Conservation (phyloP, 2,888 invertebrate genomes). For the Eilema caniola region DNA sequence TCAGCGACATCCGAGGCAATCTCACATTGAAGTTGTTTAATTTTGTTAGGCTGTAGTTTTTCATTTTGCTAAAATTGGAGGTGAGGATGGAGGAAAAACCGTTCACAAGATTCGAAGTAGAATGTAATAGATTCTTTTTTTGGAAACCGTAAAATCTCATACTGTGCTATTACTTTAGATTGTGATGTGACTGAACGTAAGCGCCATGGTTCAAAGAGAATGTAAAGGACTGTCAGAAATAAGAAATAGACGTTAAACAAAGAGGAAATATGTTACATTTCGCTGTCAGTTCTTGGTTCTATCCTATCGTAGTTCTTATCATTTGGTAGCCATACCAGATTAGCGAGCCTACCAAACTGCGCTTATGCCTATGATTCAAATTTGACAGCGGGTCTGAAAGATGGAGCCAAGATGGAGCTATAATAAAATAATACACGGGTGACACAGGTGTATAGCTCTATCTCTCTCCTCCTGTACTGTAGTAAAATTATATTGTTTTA, state of each 20-base stretch:
- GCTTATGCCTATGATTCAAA: too few relatives aligned
- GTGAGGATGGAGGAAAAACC: neutral
- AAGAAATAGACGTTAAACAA: neutral
- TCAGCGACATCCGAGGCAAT: neutral
- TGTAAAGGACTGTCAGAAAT: neutral
- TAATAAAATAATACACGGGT: too few relatives aligned
- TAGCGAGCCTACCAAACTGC: too few relatives aligned
- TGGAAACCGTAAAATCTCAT: neutral
- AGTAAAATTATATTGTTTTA: too few relatives aligned
- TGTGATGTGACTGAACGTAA: neutral
- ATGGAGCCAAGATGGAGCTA: too few relatives aligned
- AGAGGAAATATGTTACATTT: conserved; percentile 5
- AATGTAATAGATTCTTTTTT: neutral
- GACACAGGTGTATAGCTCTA: too few relatives aligned
- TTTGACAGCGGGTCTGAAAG: too few relatives aligned
- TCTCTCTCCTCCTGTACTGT: too few relatives aligned
- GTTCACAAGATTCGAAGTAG: too few relatives aligned
- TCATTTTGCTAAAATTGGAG: conserved; percentile 15
- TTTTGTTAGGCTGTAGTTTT: conserved; percentile 14
- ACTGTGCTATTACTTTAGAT: neutral
- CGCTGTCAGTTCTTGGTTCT: too few relatives aligned
- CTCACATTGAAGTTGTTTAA: conserved; percentile 7
- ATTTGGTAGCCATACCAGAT: too few relatives aligned
- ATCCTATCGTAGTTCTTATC: too few relatives aligned
- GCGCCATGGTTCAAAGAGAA: neutral